Evolutionary conservation across 1,140 invertebrate genomes (phyloP).

Genomic region (Diprion similis): DNA sequence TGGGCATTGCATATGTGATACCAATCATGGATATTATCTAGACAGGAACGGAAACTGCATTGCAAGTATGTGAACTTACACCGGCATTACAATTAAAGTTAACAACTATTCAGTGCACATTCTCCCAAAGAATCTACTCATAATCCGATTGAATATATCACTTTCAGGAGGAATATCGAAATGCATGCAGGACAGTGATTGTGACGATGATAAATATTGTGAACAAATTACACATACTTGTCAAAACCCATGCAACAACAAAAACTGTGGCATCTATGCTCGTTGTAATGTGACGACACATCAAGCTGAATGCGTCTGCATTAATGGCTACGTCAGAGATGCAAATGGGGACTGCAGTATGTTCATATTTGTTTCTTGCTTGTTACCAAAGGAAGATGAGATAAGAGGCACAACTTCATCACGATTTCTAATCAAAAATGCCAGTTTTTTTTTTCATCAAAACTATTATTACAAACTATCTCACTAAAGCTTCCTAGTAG

Average conservation of each 20-base stretch:
- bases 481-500: too few relatives aligned
- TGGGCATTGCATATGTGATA: slow-evolving; percentile 80
- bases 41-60: slow-evolving; percentile 73
- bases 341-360: slow-evolving; percentile 73
- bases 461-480: background rate
- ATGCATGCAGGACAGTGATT: slow-evolving; percentile 78
- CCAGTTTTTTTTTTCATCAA: slow-evolving; percentile 21
- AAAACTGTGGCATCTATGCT: slow-evolving; percentile 78
- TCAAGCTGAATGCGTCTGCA: slow-evolving; percentile 78
- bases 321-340: slow-evolving; percentile 74
- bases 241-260: slow-evolving; percentile 74
- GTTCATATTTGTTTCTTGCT: slow-evolving; percentile 33
- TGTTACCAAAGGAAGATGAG: background rate
- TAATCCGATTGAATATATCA: slow-evolving; percentile 17
- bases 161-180: slow-evolving; percentile 61
- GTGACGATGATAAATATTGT: slow-evolving; percentile 79
- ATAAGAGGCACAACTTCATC: too few relatives aligned
- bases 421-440: slow-evolving; percentile 13
- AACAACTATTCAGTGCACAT: background rate
- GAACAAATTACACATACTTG: slow-evolving; percentile 73
- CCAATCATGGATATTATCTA: slow-evolving; percentile 73
- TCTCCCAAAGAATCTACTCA: slow-evolving; percentile 13
- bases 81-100: slow-evolving; percentile 8
- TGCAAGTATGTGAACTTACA: slow-evolving; percentile 44
- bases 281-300: slow-evolving; percentile 82